These are phyloP conservation scores for Myotis findleyi DNA, from an alignment of 2,797 vertebrate species.

Conservation along the genomic window DNA sequence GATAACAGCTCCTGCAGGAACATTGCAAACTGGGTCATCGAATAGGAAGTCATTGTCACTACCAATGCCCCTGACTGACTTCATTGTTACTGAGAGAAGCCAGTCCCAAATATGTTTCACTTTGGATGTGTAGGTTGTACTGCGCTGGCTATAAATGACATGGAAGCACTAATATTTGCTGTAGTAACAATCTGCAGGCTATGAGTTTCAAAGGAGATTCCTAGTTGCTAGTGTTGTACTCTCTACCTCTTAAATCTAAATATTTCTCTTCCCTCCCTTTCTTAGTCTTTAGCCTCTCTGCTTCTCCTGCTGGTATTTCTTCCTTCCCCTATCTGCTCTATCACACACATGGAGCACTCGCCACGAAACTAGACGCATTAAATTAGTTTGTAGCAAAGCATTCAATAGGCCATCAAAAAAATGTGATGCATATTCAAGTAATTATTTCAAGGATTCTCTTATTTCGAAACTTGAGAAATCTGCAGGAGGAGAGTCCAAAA, in stretches of 20 bases:
- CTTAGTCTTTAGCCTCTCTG: neutral
- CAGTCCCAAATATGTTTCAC: neutral
- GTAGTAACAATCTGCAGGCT: neutral
- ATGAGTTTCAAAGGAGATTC: neutral
- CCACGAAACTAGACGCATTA: neutral
- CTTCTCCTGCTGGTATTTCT: neutral
- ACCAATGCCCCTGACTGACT: neutral
- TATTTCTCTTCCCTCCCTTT: neutral
- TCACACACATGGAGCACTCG: neutral
- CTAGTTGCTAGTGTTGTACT: neutral
- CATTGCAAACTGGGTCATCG: neutral
- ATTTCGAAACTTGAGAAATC: slow-evolving; percentile 66
- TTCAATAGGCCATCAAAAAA: slow-evolving; percentile 47
- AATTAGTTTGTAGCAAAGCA: slow-evolving; percentile 1
- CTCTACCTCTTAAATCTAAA: neutral
- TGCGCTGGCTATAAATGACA: neutral
- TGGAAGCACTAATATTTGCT: neutral
- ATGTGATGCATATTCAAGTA: slow-evolving; percentile 11
- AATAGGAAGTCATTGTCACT: neutral
- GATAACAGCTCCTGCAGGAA: neutral
- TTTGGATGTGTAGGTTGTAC: neutral
- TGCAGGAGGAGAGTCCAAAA: slow-evolving; percentile 48
- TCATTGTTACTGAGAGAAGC: neutral
- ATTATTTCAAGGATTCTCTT: slow-evolving; percentile 48
- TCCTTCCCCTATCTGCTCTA: neutral